Evolutionary conservation across 1,140 invertebrate species (phyloP), one percentile per base, ranked within the genome.

Genomic region (Aphidius ervi): DNA sequence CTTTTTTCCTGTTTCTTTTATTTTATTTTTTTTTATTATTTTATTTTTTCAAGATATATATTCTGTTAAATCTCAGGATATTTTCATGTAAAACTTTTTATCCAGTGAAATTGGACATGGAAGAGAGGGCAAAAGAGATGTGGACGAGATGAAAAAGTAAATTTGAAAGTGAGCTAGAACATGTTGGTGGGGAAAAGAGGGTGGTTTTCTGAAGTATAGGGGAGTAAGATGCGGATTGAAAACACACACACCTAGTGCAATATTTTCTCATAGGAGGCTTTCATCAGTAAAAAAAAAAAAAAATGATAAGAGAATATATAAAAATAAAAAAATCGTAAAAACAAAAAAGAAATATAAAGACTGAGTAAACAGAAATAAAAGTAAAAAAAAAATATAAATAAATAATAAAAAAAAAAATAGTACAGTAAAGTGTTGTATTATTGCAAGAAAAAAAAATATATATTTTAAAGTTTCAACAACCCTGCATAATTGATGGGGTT

Each of bases 211-310:
- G 23, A 31, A 31, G 2, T 31, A 31, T 31, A 31, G 23, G 23
- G 23, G 23, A 31, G 23, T 31, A 31, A 58, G 61, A 41, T 9
- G 45, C 56, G 68, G 70, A 70, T 72, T 68, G 67, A 71, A 72
- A 65, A 59, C 59, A 62, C 59, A 59, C 59, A 62, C 59, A 61
- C 59, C 55, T 56, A 46, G 54, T 59, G 66, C 66, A 73, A 71
- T 75, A 75, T 72, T 70, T 16, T 16, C 16, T 16, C 16, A 74
- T 74, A 68, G 16, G 16, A 16, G 16, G 16, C 16, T 74, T 68
- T 65, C 74, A 65, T 71, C 2, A 31, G 23, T 1, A 31, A 31
- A 31, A 31, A 31, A 31, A 31, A 3, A 31, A 31, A 31, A 3
- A 31, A 31, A 31, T 31, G 23, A 31, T 31, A 31, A 31, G 2